Conservation (phyloP, 2,888 invertebrate species). For the Caenorhabditis sp. region DNA sequence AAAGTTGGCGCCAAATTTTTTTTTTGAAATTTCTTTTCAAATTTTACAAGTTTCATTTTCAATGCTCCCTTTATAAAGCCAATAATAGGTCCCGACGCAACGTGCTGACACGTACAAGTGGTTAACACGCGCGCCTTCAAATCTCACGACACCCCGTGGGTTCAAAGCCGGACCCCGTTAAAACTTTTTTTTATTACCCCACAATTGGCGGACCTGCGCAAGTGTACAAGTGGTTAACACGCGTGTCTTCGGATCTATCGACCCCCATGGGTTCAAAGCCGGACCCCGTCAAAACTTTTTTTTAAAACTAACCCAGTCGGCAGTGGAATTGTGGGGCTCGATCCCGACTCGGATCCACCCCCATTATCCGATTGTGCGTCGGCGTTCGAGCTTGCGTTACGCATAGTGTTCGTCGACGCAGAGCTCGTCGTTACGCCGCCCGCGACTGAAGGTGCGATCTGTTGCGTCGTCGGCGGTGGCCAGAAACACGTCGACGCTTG, state of each 20-base stretch:
- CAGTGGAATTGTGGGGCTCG: conserved; percentile 25
- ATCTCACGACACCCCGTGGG: too few species aligned
- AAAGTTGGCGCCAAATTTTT: too few species aligned
- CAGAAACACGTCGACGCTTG: background rate
- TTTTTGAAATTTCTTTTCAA: too few species aligned
- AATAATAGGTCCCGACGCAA: too few species aligned
- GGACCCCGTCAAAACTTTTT: background rate
- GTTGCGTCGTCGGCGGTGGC: background rate
- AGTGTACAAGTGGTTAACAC: background rate
- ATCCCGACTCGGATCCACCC: conserved; percentile 25
- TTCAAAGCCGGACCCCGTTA: too few species aligned
- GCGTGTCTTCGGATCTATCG: background rate
- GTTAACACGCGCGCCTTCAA: too few species aligned
- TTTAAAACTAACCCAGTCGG: conserved; percentile 16
- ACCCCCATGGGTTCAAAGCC: background rate
- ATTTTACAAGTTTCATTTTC: too few species aligned
- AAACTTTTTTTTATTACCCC: too few species aligned
- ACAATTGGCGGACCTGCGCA: too few species aligned
- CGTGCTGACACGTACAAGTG: too few species aligned
- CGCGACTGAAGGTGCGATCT: background rate
- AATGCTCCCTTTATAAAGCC: too few species aligned
- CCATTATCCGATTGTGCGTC: conserved; percentile 7
- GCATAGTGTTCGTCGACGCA: background rate
- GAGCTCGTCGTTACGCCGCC: background rate
- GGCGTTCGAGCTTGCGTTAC: background rate